These are phyloP conservation scores for Drosophila tsacasi DNA, from an alignment of 1,140 invertebrate species.

Conservation along the genomic window DNA sequence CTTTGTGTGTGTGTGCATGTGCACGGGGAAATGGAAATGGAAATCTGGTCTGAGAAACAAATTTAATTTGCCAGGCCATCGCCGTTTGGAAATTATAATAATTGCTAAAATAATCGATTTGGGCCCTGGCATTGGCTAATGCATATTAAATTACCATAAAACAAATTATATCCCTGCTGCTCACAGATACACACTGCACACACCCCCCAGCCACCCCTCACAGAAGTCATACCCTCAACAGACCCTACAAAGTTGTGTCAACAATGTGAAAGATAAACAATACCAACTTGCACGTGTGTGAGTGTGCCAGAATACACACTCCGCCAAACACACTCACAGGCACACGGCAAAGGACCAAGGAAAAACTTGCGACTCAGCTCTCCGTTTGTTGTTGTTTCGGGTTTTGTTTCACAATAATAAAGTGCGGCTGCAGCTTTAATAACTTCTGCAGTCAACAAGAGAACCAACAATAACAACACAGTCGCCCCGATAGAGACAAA, in stretches of 20 bases:
- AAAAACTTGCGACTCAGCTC: conserved; percentile 48
- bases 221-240: conserved; percentile 5
- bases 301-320: conserved; percentile 27
- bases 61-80: conserved; percentile 57
- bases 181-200: conserved; percentile 2
- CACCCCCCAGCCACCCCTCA: not conserved
- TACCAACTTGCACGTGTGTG: conserved; percentile 10
- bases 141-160: conserved; percentile 49
- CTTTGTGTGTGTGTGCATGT: conserved; percentile 4
- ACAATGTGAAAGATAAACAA: conserved; percentile 77
- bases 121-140: conserved; percentile 21
- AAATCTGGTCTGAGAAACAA: conserved; percentile 40
- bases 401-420: conserved; percentile 79
- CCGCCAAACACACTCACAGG: not conserved
- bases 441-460: conserved; percentile 69
- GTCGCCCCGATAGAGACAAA: conserved; percentile 48
- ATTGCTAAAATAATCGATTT: conserved; percentile 61
- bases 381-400: conserved; percentile 36
- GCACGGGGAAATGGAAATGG: conserved; percentile 24
- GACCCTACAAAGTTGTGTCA: conserved; percentile 59
- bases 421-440: conserved; percentile 80
- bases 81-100: conserved; percentile 52
- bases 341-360: conserved; percentile 15
- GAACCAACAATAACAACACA: conserved; percentile 52
- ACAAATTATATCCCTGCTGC: conserved; percentile 39